Conservation (phyloP, 1,140 invertebrate genomes). For the Andrena cerasifolii region DNA sequence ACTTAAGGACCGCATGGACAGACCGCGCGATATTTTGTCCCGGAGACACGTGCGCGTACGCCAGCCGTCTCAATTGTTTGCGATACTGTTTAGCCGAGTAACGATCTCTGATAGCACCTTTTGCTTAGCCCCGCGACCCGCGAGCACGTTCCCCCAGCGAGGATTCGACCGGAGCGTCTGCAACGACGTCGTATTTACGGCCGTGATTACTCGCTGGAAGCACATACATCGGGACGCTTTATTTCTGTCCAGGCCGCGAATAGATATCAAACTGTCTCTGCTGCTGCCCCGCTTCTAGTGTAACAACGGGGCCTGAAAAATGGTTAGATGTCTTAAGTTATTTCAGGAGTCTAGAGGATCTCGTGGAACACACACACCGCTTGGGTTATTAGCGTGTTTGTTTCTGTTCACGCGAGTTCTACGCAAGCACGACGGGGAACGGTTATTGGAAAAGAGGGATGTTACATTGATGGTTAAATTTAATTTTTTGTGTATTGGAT, state of each 20-base stretch:
- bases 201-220: background rate
- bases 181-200: background rate
- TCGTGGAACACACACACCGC: no score
- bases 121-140: background rate
- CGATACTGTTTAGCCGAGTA: background rate
- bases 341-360: no score
- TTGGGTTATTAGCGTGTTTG: no score
- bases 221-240: background rate
- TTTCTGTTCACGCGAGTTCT: no score
- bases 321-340: no score
- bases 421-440: no score
- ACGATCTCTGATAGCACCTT: background rate
- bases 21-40: conserved; percentile 28
- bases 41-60: background rate
- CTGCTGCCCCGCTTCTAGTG: background rate
- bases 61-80: conserved; percentile 24
- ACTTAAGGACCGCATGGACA: conserved; percentile 41
- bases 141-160: background rate
- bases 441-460: no score
- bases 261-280: background rate
- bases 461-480: no score
- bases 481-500: no score
- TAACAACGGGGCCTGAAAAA: background rate
- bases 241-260: background rate
- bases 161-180: background rate